Evolutionary conservation across 2,888 invertebrate species (phyloP).

Genomic region (Amphimallon solstitiale): DNA sequence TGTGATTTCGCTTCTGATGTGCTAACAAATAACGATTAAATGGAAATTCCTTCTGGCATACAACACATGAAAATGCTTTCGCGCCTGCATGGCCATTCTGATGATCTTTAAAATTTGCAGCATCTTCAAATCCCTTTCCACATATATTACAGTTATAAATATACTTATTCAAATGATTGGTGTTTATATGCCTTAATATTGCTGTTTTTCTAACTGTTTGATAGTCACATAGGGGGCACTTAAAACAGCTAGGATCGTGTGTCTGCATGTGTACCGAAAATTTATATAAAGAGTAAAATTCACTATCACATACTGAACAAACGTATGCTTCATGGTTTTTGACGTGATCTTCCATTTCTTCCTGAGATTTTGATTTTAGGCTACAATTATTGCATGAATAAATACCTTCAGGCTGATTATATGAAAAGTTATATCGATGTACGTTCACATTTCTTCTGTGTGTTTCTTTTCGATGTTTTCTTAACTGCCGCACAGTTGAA

Average conservation of each 20-base stretch:
- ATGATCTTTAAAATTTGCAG: constrained; percentile 67
- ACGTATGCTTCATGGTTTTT: constrained; percentile 62
- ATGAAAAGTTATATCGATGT: constrained; percentile 39
- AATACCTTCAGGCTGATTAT: constrained; percentile 49
- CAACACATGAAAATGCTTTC: constrained; percentile 66
- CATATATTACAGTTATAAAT: constrained; percentile 66
- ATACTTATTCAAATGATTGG: constrained; percentile 56
- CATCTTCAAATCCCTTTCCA: constrained; percentile 67
- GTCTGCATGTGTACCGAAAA: constrained; percentile 52
- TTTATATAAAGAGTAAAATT: constrained; percentile 56
- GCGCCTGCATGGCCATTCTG: constrained; percentile 67
- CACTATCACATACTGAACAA: constrained; percentile 53
- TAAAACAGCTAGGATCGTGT: constrained; percentile 49
- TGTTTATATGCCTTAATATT: constrained; percentile 54
- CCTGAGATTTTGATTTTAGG: constrained; percentile 49
- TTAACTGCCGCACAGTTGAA: constrained; percentile 64
- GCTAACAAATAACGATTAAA: constrained; percentile 64
- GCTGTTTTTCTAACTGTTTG: constrained; percentile 47
- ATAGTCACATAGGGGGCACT: constrained; percentile 35
- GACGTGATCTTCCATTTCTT: constrained; percentile 51
- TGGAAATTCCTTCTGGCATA: constrained; percentile 67
- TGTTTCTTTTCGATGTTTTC: constrained; percentile 64
- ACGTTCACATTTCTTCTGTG: constrained; percentile 62
- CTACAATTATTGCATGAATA: constrained; percentile 54
- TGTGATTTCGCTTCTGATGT: constrained; percentile 58